Percentiles rank a stretch among this genome's conserved stretches.
Conservation (phyloP, 2,888 invertebrate genomes). For the Odontocolon sp. region DNA sequence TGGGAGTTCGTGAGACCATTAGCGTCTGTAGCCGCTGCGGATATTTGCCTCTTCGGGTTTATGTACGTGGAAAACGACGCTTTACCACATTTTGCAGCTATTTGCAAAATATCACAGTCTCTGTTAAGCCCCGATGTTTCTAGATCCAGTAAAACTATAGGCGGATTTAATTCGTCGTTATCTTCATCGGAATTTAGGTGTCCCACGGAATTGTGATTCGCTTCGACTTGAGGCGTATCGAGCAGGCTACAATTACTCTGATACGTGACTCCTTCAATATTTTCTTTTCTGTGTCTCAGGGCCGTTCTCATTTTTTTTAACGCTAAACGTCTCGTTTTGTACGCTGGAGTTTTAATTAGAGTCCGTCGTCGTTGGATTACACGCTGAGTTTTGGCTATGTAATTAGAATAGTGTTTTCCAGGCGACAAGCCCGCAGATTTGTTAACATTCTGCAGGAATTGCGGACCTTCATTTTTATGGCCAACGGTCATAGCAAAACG, state of each 20-base stretch:
- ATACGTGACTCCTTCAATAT: constrained; percentile 38
- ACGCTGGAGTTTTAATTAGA: constrained; percentile 15
- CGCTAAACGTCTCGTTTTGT: constrained; percentile 14
- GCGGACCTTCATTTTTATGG: not conserved
- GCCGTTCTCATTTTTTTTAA: constrained; percentile 1
- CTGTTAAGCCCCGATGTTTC: constrained; percentile 37
- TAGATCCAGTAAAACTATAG: constrained; percentile 34
- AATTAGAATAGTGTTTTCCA: not conserved
- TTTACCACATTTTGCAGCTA: no score
- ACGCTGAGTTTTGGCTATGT: not conserved
- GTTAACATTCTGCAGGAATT: not conserved
- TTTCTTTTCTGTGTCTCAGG: constrained; percentile 35
- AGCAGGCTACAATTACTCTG: constrained; percentile 39
- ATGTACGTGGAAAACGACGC: no score
- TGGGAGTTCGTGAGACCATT: no score
- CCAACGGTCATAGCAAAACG: not conserved
- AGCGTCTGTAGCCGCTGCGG: no score
- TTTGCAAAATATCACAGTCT: constrained; percentile 43
- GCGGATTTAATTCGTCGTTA: not conserved
- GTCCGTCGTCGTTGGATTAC: not conserved
- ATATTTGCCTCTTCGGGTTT: no score
- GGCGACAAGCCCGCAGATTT: not conserved
- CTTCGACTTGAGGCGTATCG: not conserved
- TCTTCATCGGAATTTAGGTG: not conserved
- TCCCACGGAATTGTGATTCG: not conserved